Evolutionary conservation across 1,140 invertebrate genomes (phyloP), one percentile per base, ranked within the genome.

Genomic region (Harlomillsia oculata): DNA sequence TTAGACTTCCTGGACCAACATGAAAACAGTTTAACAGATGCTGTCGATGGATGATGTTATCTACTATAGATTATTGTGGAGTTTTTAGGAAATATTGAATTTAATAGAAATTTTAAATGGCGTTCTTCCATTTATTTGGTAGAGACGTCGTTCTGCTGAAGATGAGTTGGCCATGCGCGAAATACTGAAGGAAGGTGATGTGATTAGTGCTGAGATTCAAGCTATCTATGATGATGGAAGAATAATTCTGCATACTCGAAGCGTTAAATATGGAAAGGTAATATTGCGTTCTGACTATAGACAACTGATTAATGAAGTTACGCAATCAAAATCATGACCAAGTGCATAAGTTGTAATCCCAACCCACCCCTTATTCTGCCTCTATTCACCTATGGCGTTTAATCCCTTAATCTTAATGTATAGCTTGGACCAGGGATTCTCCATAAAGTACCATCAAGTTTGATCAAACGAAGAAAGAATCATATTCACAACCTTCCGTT

Each of bases 151-250:
- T 72, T 93, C 88, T 11, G 84, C 83, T 4, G 95, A 99, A 78
- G 96, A 99, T 80, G 94, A 99, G 72, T 83, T 95, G 68, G 87
- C 89, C 74, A 99, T 99, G 96, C 77, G 94, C 51, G 80, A 85
- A 39, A 95, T 94, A 75, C 72, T 99, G 14, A 82, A 88, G 70
- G 94, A 98, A 75, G 95, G 95, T 21, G 96, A 99, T 75, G 74
- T 99, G 0, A 92, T 99, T 32, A 96, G 90, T 74, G 94, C 94
- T 11, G 93, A 99, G 79, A 94, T 98, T 1, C 89, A 98, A 70
- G 91, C 82, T 71, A 80, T 93, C 18, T 92, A 84, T 70, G 77
- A 82, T 32, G 95, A 99, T 75, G 92, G 95, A 18, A 82, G 87
- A 5, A 70, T 99, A 3, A 92, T 89, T 0, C 75, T 99, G 18